A percentile compares a stretch with the other conserved stretches of the same genome.
Evolutionary conservation across 2,113 vertebrate species (phyloP).

Genomic region (Percopsis transmontana): DNA sequence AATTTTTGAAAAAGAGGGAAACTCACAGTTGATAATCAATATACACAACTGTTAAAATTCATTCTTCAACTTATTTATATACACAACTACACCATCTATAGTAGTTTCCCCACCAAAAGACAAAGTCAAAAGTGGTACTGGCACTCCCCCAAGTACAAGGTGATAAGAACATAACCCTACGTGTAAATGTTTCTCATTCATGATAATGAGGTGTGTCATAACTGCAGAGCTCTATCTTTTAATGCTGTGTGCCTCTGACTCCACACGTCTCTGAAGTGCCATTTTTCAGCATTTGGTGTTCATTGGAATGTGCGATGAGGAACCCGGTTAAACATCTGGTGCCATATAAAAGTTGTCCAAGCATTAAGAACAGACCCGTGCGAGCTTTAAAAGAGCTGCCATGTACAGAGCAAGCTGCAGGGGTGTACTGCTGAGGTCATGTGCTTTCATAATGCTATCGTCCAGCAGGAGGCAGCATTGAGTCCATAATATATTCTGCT

Average conservation of each 20-base stretch:
- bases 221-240: conserved; percentile 43
- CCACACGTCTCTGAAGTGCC: conserved; percentile 37
- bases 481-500: conserved; percentile 5
- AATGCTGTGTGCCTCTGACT: conserved; percentile 35
- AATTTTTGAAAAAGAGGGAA: too few relatives aligned
- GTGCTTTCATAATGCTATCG: conserved; percentile 10
- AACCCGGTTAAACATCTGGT: conserved; percentile 65
- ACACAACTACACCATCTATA: neutral
- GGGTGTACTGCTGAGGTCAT: conserved; percentile 46
- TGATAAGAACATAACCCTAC: conserved; percentile 47
- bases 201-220: conserved; percentile 45
- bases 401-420: conserved; percentile 36
- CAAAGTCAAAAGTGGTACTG: conserved; percentile 4
- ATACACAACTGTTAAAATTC: too few relatives aligned
- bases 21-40: too few relatives aligned
- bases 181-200: conserved; percentile 48
- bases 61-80: too few relatives aligned
- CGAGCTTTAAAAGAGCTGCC: conserved; percentile 43
- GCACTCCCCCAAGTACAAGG: conserved; percentile 23
- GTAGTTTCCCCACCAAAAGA: conserved; percentile 3
- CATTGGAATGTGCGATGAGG: conserved; percentile 45
- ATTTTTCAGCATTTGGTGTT: conserved; percentile 31
- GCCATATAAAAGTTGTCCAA: conserved; percentile 56
- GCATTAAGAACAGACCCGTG: conserved; percentile 35
- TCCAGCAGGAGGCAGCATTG: conserved; percentile 51